Base-by-base conservation (phyloP, 1,140 invertebrate genomes). In the Drosophila kanapiae region DNA sequence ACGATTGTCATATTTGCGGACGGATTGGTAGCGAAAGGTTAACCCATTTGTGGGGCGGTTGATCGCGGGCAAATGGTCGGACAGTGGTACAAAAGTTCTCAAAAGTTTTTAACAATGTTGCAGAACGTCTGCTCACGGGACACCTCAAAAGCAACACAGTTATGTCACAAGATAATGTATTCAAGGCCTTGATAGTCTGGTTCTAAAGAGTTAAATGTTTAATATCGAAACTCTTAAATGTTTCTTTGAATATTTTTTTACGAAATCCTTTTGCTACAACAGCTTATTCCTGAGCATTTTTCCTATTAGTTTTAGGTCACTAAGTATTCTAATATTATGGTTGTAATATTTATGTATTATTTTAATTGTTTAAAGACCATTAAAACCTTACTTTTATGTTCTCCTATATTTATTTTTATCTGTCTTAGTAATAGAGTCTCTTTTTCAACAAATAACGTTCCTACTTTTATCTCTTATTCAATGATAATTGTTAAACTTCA, bases 1-100 rank as follows among this genome's bases (percentile, higher is more conserved):
- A 70, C 67, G 62, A 70, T 31, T 69, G 61, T 35, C 67, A 53
- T 69, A 53, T 70, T 70, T 68, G 62, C 48, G 31, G 33, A 54
- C 23, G 14, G 18, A 31, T 45, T 33, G 51, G 33, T 1, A 14
- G 18, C 38, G 8, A 64, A 35, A 45, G 48, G 47, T 68, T 62
- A 68, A n/a, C 16, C 18, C 53, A 45, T 31, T 48, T 62, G 37
- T 16, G 18, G 3, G 16, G 16, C 16, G 18, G 11, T 16, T 56
- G 31, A 27, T 38, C 13, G 9, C 27, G 23, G 33, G 16, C 57
- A 40, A 64, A 57, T 6, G 27, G 8, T 27, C 23, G 10, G n/a
- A 65, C 58, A 63, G 58, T 65, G 40, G 38, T 8, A 14, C 29
- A 23, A 33, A 42, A 31, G 8, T 29, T 6, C 18, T 0, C 2